phyloP scores from a whole-genome alignment of 2,797 vertebrate species.

The Pipistrellus pygmaeus region DNA sequence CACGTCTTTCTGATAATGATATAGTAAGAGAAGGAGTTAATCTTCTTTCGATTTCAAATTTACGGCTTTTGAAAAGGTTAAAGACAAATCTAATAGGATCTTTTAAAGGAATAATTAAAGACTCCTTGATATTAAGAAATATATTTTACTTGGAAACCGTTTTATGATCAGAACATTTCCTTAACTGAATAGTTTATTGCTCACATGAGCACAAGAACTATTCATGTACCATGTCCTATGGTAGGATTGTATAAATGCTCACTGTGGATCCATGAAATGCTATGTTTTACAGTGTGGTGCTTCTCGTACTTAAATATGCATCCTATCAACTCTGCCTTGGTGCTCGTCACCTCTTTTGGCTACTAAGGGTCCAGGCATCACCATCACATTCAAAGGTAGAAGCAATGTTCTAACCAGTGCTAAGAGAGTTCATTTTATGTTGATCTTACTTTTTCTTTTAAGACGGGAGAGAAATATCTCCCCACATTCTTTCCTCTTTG shows the following conservation, averaged over 20 bases:
- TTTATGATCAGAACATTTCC: background rate
- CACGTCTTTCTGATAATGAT: background rate
- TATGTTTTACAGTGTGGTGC: background rate
- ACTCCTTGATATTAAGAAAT: background rate
- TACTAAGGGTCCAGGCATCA: background rate
- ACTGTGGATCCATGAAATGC: background rate
- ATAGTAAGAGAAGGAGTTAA: background rate
- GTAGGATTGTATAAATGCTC: background rate
- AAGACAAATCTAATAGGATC: background rate
- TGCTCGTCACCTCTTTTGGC: background rate
- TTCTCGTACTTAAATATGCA: background rate
- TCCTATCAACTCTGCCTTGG: background rate
- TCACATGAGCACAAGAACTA: background rate
- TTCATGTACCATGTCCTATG: background rate
- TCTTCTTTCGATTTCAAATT: constrained; percentile 32
- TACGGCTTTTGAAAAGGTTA: constrained; percentile 27
- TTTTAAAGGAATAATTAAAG: constrained; percentile 16
- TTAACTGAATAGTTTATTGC: background rate
- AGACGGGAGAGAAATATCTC: background rate
- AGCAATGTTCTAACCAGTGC: background rate
- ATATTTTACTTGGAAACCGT: constrained; percentile 20
- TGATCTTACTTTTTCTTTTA: constrained; percentile 31
- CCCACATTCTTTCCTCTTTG: background rate
- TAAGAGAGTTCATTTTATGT: background rate
- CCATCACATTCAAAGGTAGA: background rate